Conservation (phyloP, 2,797 vertebrate genomes). For the Scarus forsteni region DNA sequence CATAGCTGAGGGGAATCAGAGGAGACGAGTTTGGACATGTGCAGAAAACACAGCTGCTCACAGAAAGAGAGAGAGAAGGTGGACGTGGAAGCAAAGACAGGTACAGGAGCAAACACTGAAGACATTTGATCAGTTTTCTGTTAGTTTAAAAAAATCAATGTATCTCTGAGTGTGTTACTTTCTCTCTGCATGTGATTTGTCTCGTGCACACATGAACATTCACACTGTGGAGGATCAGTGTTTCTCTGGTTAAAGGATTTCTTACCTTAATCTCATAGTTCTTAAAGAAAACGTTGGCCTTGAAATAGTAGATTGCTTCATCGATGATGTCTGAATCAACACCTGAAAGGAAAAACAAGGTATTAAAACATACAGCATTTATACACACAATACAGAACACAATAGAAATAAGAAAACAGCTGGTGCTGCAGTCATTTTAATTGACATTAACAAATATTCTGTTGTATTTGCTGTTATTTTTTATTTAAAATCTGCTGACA, state of each 20-base stretch:
- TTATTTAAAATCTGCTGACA: too few species aligned
- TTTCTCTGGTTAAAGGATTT: neutral
- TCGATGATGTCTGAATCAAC: constrained; percentile 96
- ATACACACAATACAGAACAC: neutral
- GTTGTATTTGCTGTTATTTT: too few species aligned
- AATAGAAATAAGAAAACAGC: too few species aligned
- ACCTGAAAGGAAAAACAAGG: constrained; percentile 78
- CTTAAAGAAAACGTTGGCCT: constrained; percentile 99
- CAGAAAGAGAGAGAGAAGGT: neutral
- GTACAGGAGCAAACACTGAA: neutral
- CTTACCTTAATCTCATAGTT: constrained; percentile 99
- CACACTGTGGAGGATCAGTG: neutral
- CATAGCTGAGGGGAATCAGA: constrained; percentile 16
- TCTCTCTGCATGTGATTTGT: too few species aligned
- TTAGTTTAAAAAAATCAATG: too few species aligned
- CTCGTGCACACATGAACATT: neutral
- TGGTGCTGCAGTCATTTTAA: too few species aligned
- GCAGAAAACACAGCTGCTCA: constrained; percentile 31
- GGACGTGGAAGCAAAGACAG: neutral
- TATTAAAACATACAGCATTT: neutral
- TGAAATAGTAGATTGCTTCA: constrained; percentile 99
- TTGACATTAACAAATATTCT: too few species aligned
- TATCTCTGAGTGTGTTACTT: too few species aligned
- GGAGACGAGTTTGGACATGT: constrained; percentile 63
- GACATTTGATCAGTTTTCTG: too few species aligned